These are phyloP conservation scores for Hoplodrina ambigua DNA, from an alignment of 2,888 invertebrate species.

Conservation along the genomic window DNA sequence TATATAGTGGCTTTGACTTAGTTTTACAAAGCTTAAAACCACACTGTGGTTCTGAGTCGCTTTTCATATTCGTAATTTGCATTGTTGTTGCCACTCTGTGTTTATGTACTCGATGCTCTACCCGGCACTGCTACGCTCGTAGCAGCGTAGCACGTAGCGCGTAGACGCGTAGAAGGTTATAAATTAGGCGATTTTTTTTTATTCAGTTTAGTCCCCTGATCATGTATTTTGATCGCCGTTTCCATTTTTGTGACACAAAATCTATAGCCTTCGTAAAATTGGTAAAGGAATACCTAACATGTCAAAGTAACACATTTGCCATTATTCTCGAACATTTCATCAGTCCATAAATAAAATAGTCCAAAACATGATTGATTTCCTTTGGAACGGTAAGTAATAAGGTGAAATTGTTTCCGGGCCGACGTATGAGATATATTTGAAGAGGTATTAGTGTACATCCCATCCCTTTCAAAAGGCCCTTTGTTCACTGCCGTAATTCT, in stretches of 20 bases:
- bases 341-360: constrained; percentile 1
- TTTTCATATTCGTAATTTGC: constrained; percentile 13
- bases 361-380: constrained; percentile 13
- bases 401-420: constrained; percentile 28
- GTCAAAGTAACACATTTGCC: neutral
- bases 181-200: neutral
- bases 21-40: constrained; percentile 29
- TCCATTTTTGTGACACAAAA: neutral
- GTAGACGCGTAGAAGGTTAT: constrained; percentile 11
- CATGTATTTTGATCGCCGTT: neutral
- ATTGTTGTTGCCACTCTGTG: neutral
- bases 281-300: neutral
- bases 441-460: constrained; percentile 30
- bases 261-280: neutral
- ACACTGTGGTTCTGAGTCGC: constrained; percentile 17
- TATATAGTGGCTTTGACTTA: constrained; percentile 47
- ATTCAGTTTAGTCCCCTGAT: neutral
- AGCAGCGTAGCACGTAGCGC: constrained; percentile 45
- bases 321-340: neutral
- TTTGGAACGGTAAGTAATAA: constrained; percentile 21
- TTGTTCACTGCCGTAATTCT: constrained; percentile 42
- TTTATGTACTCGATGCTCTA: no score
- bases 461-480: constrained; percentile 30
- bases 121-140: constrained; percentile 34
- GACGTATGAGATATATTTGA: constrained; percentile 33